These are phyloP conservation scores for Pycnomerus fuliginosus DNA, from an alignment of 2,888 invertebrate species.

Conservation along the genomic window DNA sequence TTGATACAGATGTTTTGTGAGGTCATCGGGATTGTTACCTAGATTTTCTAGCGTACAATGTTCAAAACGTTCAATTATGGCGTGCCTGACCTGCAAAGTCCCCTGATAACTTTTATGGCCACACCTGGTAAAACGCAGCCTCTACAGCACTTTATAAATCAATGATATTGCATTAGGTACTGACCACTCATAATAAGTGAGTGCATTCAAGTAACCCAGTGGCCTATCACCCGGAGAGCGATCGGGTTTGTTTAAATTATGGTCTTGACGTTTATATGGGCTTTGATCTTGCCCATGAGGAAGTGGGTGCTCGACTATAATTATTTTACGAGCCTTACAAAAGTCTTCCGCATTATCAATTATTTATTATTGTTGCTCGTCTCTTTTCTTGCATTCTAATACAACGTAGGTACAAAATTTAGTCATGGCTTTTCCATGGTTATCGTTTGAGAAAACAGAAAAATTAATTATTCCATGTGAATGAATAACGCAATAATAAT, in stretches of 20 bases:
- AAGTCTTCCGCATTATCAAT: slow-evolving; percentile 5
- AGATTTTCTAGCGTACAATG: slow-evolving; percentile 6
- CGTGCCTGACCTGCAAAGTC: slow-evolving; percentile 18
- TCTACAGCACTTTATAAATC: slow-evolving; percentile 32
- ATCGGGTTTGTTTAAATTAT: slow-evolving; percentile 41
- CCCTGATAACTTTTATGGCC: slow-evolving; percentile 11
- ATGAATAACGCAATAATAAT: slow-evolving; percentile 11
- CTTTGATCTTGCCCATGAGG: slow-evolving; percentile 31
- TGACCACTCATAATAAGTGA: slow-evolving; percentile 32
- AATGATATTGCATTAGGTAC: slow-evolving; percentile 27
- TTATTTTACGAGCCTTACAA: slow-evolving; percentile 17
- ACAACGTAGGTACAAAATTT: not conserved
- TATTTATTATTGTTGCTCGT: slow-evolving; percentile 15
- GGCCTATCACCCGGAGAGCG: slow-evolving; percentile 46
- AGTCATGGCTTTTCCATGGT: not conserved
- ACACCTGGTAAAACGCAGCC: slow-evolving; percentile 12
- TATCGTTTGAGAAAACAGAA: not conserved
- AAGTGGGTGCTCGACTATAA: slow-evolving; percentile 30
- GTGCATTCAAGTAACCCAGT: slow-evolving; percentile 43
- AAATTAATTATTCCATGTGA: not conserved
- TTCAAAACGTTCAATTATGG: slow-evolving; percentile 19
- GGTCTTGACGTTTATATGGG: slow-evolving; percentile 35
- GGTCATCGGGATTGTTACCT: not conserved
- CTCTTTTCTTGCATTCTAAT: not conserved
- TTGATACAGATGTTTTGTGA: not conserved